Conservation (phyloP, 2,888 invertebrate genomes). For the Rhagonycha lutea region DNA sequence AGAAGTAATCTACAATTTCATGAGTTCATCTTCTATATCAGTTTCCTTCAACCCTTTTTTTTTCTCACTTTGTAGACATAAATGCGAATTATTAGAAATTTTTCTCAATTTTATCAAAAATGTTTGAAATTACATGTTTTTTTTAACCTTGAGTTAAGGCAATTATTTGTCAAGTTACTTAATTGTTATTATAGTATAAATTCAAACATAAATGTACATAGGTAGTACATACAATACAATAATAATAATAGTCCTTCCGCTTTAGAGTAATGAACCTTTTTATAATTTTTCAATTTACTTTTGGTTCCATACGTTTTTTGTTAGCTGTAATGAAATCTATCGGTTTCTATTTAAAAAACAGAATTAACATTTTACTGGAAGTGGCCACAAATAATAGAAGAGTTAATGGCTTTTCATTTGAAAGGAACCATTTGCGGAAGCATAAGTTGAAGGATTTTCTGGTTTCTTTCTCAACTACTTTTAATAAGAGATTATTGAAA, state of each 20-base stretch:
- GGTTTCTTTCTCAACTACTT: not conserved
- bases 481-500: not conserved
- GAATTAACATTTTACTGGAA: not conserved
- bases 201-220: not conserved
- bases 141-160: not conserved
- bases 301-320: not conserved
- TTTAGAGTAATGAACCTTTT: not conserved
- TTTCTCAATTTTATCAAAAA: too few relatives aligned
- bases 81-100: too few relatives aligned
- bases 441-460: not conserved
- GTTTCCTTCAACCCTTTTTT: too few relatives aligned
- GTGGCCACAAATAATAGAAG: not conserved
- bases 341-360: not conserved
- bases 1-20: too few relatives aligned
- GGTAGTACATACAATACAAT: not conserved
- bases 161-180: not conserved
- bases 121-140: too few relatives aligned
- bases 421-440: not conserved
- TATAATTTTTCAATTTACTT: not conserved
- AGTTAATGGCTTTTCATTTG: not conserved
- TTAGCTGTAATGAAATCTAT: not conserved
- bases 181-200: not conserved
- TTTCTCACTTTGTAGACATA: not conserved
- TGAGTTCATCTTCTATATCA: too few relatives aligned
- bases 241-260: not conserved